Evolutionary conservation across 2,113 vertebrate genomes (phyloP).

Genomic region (Myodes glareolus): DNA sequence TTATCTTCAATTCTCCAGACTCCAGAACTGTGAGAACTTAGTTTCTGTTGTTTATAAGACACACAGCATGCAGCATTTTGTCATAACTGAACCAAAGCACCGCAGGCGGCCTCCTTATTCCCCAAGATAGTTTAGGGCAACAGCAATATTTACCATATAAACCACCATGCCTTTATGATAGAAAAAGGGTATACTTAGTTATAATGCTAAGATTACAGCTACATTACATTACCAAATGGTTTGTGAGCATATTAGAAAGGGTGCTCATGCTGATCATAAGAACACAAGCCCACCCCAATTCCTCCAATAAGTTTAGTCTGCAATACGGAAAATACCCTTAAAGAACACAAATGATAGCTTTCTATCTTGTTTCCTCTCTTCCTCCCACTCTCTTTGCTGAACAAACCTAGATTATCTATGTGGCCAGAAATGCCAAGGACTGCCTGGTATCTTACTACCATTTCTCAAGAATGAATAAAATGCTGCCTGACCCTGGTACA

Average conservation of each 20-base stretch:
- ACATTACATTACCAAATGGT: neutral
- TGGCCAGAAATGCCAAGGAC: constrained; percentile 93
- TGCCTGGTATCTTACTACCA: constrained; percentile 91
- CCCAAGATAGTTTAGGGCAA: neutral
- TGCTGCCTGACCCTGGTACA: constrained; percentile 87
- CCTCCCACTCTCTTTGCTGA: constrained; percentile 16
- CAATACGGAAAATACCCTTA: no score
- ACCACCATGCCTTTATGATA: neutral
- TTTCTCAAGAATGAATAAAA: constrained; percentile 89
- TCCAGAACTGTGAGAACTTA: neutral
- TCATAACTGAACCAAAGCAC: neutral
- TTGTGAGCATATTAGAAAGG: neutral
- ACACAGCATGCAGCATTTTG: neutral
- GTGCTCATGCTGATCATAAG: neutral
- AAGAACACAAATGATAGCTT: neutral
- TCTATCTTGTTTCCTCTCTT: neutral
- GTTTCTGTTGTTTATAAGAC: neutral
- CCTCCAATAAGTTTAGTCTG: neutral
- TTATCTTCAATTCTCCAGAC: neutral
- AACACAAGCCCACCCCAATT: neutral
- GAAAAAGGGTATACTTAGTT: neutral
- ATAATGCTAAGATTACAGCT: neutral
- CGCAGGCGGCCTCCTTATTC: neutral
- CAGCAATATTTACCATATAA: neutral
- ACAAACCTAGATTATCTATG: constrained; percentile 87